Conservation (phyloP, 1,140 invertebrate genomes). For the Papilio polytes region DNA sequence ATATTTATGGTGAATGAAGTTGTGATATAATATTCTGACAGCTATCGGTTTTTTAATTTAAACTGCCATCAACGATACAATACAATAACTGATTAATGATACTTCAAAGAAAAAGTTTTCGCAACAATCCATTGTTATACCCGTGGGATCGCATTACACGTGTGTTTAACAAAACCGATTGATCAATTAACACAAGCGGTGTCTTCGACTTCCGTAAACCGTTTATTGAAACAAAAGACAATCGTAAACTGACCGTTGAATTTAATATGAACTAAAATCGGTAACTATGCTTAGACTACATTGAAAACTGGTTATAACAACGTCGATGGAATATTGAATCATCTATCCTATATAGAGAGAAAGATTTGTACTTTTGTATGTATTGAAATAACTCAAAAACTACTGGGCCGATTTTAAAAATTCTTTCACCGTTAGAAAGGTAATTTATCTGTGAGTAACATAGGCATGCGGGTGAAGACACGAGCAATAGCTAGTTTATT, state of each 20-base stretch:
- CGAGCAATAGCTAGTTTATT: no score
- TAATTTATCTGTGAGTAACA: no score
- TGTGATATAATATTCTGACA: not conserved
- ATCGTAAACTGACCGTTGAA: not conserved
- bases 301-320: no score
- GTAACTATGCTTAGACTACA: no score
- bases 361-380: no score
- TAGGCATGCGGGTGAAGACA: no score
- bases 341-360: no score
- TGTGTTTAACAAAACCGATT: conserved; percentile 17
- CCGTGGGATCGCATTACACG: not conserved
- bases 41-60: not conserved
- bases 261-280: not conserved
- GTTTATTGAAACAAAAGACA: conserved; percentile 26
- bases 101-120: conserved; percentile 10
- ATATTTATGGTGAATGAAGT: not conserved
- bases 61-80: not conserved
- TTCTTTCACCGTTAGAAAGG: no score
- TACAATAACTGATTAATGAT: conserved; percentile 18
- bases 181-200: not conserved
- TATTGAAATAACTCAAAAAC: no score
- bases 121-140: not conserved
- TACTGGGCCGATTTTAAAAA: no score
- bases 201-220: conserved; percentile 8
- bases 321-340: no score